These are phyloP conservation scores for Hesperia comma DNA, from an alignment of 2,888 invertebrate species.

Conservation along the genomic window DNA sequence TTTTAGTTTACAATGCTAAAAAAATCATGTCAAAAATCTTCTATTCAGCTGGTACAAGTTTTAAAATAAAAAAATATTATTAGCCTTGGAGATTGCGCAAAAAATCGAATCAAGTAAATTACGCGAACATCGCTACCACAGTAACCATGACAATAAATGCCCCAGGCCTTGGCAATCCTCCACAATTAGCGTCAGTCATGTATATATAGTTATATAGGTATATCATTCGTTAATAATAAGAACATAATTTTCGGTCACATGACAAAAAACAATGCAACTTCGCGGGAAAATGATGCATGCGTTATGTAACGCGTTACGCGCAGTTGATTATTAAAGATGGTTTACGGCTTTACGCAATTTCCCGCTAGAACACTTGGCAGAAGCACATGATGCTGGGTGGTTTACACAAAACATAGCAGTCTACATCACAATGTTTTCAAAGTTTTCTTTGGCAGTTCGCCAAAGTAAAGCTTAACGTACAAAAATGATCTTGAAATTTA, in stretches of 20 bases:
- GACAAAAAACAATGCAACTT: conserved; percentile 47
- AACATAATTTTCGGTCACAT: conserved; percentile 52
- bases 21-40: too few relatives aligned
- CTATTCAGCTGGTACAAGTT: conserved; percentile 7
- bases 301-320: conserved; percentile 67
- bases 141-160: conserved; percentile 64
- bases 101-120: conserved; percentile 14
- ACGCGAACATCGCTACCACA: conserved; percentile 43
- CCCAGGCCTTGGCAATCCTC: conserved; percentile 80
- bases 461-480: conserved; percentile 53
- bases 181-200: conserved; percentile 63
- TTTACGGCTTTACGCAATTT: conserved; percentile 66
- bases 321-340: conserved; percentile 38
- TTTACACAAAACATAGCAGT: conserved; percentile 59
- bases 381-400: conserved; percentile 48
- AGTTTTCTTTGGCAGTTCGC: conserved; percentile 73
- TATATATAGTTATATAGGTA: conserved; percentile 42
- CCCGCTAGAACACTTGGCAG: conserved; percentile 61
- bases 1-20: too few relatives aligned
- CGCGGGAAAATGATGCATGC: conserved; percentile 45
- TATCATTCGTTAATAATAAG: conserved; percentile 46
- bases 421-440: conserved; percentile 51
- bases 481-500: conserved; percentile 52
- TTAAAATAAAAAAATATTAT: conserved; percentile 46
- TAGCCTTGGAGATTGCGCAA: conserved; percentile 43